Base-by-base conservation (phyloP, 2,888 invertebrate species). In the Lepas anatifera region DNA sequence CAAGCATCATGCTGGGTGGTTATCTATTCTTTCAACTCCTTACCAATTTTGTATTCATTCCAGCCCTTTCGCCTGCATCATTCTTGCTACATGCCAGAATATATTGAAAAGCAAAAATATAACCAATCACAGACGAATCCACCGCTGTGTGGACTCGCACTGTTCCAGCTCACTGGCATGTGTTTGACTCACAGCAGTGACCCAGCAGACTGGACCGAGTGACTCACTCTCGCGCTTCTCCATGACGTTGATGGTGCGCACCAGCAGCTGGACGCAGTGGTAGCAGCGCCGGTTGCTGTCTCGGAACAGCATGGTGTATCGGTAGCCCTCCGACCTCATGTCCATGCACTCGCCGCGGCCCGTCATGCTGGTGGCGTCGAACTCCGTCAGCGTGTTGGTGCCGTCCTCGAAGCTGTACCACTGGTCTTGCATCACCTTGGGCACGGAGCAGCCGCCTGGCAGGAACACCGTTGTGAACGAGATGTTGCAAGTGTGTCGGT, bases 391-490 rank as follows among this genome's bases (percentile, higher is more conserved):
- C 0, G 91, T 92, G 76, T 92, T 90, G 76, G 84, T 83, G 16
- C 92, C 92, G 81, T 87, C 87, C 84, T 95, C 94, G 84, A 92
- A 89, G 3, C 92, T 93, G 81, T 92, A 95, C 95, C 95, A 95
- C 43, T 90, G 85, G 72, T 93, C 94, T 76, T 91, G 84, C 68
- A 95, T 80, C 66, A 90, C 87, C n/a, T 27, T 67, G 11, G 74
- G 74, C 13, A 52, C 25, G n/a, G n/a, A 7, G 48, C 43, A 43
- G 43, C 3, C 18, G 6, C 3, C 43, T 43, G 43, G n/a, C 46
- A 7, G n/a, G n/a, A n/a, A n/a, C n/a, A n/a, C n/a, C n/a, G n/a
- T n/a, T n/a, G n/a, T n/a, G n/a, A 27, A 7, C 13, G 50, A 27
- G 25, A 50, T 50, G 50, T 25, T 25, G 25, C 50, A 50, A 27